These are phyloP conservation scores for Augochlora pura DNA, from an alignment of 1,140 invertebrate species.

Conservation along the genomic window DNA sequence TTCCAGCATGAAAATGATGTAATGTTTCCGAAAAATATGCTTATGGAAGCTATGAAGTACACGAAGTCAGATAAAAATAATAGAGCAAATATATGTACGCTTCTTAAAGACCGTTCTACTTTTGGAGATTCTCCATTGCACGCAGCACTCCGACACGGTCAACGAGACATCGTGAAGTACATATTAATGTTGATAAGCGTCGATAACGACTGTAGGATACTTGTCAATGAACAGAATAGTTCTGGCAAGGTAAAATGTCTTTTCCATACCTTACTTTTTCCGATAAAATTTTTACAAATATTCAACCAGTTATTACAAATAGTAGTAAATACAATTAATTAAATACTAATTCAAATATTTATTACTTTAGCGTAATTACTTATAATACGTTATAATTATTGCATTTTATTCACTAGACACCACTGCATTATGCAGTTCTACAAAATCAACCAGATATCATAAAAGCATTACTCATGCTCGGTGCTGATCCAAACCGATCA, in stretches of 20 bases:
- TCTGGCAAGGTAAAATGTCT: slow-evolving; percentile 64
- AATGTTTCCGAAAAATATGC: slow-evolving; percentile 61
- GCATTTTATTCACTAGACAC: slow-evolving; percentile 73
- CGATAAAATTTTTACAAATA: background rate
- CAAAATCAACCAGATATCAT: slow-evolving; percentile 76
- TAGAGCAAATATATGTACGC: slow-evolving; percentile 54
- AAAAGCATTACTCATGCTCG: slow-evolving; percentile 71
- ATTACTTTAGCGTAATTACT: slow-evolving; percentile 27
- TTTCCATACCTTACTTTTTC: slow-evolving; percentile 30
- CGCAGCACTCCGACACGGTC: slow-evolving; percentile 68
- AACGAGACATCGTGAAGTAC: slow-evolving; percentile 61
- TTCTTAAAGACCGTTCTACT: slow-evolving; percentile 65
- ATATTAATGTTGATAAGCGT: slow-evolving; percentile 67
- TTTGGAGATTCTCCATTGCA: slow-evolving; percentile 73
- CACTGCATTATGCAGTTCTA: slow-evolving; percentile 80
- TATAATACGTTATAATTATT: background rate
- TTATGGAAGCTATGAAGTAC: slow-evolving; percentile 55
- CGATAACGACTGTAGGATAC: slow-evolving; percentile 51
- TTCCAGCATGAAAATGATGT: slow-evolving; percentile 35
- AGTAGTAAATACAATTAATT: too few species aligned
- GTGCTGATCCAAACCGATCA: slow-evolving; percentile 79
- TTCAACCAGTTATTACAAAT: slow-evolving; percentile 8
- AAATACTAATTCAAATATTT: slow-evolving; percentile 4
- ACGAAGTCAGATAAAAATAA: slow-evolving; percentile 46
- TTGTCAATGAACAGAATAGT: slow-evolving; percentile 72